These are phyloP conservation scores for Bathynomus jamesi DNA, from an alignment of 1,140 invertebrate species.

Conservation along the genomic window DNA sequence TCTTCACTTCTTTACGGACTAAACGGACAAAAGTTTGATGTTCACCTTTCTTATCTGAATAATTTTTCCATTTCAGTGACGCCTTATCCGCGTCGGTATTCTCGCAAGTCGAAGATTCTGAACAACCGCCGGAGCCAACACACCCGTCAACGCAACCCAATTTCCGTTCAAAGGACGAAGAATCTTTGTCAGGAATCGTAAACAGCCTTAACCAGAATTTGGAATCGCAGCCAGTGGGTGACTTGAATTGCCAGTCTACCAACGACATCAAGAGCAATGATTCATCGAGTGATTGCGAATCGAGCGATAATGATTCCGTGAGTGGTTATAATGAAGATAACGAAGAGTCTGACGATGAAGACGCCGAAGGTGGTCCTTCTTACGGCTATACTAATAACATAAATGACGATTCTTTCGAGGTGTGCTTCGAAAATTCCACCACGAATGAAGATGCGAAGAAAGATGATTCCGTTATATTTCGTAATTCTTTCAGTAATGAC, in stretches of 20 bases:
- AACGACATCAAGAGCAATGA: background rate
- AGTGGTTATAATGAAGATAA: no score
- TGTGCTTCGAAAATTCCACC: background rate
- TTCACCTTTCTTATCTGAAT: background rate
- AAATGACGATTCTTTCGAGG: background rate
- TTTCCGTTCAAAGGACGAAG: background rate
- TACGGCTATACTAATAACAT: no score
- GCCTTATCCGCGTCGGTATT: constrained; percentile 4
- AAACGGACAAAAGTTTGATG: no score
- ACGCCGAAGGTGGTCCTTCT: no score
- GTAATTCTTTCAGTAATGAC: no score
- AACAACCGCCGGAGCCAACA: background rate
- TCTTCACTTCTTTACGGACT: no score
- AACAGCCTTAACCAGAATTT: background rate
- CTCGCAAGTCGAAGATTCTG: constrained; percentile 1
- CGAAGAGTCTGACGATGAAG: no score
- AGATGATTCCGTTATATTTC: no score
- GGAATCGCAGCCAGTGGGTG: background rate
- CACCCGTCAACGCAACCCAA: background rate
- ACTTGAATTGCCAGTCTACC: background rate
- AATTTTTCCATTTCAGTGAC: background rate
- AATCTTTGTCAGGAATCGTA: background rate
- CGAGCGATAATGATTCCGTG: no score
- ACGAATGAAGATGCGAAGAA: no score
- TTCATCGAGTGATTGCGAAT: no score